phyloP scores from a whole-genome alignment of 1,140 invertebrate species.

The Choristoneura fumiferana region DNA sequence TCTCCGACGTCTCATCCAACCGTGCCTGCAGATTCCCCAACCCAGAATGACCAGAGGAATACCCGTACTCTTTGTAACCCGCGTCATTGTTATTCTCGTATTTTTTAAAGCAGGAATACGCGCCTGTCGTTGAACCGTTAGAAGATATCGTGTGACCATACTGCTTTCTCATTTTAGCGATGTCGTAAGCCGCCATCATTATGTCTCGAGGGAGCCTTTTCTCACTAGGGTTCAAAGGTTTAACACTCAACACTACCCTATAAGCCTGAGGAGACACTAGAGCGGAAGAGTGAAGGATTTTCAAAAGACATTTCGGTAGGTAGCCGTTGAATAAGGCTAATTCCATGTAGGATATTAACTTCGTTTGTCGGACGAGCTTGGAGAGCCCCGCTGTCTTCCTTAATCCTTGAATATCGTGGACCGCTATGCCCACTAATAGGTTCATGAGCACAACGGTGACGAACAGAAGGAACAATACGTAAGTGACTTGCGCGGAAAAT shows the following conservation, averaged over 20 bases:
- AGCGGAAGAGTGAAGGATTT: conserved; percentile 86
- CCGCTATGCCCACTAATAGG: conserved; percentile 88
- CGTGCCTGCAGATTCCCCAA: conserved; percentile 80
- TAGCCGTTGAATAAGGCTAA: conserved; percentile 84
- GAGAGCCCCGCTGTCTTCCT: conserved; percentile 87
- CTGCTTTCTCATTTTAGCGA: conserved; percentile 85
- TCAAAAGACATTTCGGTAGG: conserved; percentile 84
- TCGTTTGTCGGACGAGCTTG: conserved; percentile 87
- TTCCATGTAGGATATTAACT: conserved; percentile 87
- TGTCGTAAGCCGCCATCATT: conserved; percentile 85
- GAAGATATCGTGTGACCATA: conserved; percentile 83
- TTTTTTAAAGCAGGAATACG: conserved; percentile 80
- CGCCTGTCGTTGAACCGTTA: conserved; percentile 78
- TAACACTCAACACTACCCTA: conserved; percentile 87
- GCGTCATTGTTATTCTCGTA: conserved; percentile 81
- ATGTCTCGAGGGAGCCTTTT: conserved; percentile 87
- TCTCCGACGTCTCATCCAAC: conserved; percentile 81
- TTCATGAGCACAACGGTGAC: conserved; percentile 92
- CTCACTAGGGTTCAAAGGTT: conserved; percentile 88
- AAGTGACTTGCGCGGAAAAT: conserved; percentile 86
- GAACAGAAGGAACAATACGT: conserved; percentile 86
- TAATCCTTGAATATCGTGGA: conserved; percentile 88
- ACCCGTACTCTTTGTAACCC: conserved; percentile 73
- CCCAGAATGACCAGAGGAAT: conserved; percentile 69
- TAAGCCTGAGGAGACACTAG: conserved; percentile 87